Conservation (phyloP, 2,797 vertebrate genomes). For the Petrocephalus schoutedeni region DNA sequence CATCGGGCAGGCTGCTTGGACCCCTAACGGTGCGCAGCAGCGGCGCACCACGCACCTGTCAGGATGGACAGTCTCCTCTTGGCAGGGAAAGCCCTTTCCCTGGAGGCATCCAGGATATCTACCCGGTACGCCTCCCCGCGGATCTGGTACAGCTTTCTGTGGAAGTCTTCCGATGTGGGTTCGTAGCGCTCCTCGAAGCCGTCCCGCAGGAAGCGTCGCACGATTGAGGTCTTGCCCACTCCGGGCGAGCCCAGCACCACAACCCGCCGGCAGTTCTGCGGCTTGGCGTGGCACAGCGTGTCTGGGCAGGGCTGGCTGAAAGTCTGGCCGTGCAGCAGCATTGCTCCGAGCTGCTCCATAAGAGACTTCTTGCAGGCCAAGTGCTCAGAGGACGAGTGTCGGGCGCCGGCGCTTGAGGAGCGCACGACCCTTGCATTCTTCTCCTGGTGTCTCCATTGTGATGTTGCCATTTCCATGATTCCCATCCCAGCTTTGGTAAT, state of each 20-base stretch:
- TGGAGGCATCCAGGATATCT: constrained; percentile 66
- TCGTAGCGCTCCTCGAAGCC: constrained; percentile 66
- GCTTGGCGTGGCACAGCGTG: constrained; percentile 46
- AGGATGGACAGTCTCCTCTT: constrained; percentile 69
- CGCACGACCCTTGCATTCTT: constrained; percentile 45
- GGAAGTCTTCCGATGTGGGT: constrained; percentile 68
- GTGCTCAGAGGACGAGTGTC: constrained; percentile 28
- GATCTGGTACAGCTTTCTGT: constrained; percentile 65
- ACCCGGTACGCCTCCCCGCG: constrained; percentile 66
- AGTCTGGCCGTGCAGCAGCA: constrained; percentile 50
- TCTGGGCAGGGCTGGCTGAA: constrained; percentile 23
- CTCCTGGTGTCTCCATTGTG: constrained; percentile 58
- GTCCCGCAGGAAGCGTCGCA: constrained; percentile 63
- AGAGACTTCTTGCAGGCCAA: constrained; percentile 48
- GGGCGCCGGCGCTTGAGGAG: constrained; percentile 30
- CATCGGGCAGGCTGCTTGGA: not conserved
- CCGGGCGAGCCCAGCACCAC: constrained; percentile 69
- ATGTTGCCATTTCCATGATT: constrained; percentile 55
- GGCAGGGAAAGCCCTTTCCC: constrained; percentile 65
- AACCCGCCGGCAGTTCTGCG: constrained; percentile 63
- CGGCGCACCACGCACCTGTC: constrained; percentile 55
- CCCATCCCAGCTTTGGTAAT: constrained; percentile 55
- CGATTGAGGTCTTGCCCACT: constrained; percentile 68
- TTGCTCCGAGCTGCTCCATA: constrained; percentile 53
- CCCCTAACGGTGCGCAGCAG: not conserved